Base-by-base conservation (phyloP, 2,113 vertebrate genomes). In the Mustela nigripes region DNA sequence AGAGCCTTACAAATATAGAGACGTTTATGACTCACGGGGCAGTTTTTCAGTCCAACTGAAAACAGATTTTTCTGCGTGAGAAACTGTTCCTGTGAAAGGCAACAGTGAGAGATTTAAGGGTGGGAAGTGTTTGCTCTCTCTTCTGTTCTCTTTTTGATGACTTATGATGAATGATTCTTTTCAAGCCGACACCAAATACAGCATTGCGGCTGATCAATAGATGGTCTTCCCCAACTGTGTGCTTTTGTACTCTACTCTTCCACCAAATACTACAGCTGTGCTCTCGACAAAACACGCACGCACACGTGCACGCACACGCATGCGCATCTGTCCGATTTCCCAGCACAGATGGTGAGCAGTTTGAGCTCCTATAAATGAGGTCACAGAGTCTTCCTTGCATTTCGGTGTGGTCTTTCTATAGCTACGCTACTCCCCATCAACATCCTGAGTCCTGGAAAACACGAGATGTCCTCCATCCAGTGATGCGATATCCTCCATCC, bases 11-110 rank as follows among this genome's bases (percentile, higher is more conserved):
- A 97, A 96, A 96, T 92, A 85, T 10, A 95, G 94, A 96, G 96
- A 97, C n/a, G 8, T 71, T 96, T 74, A 94, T 71, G 84, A 96
- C 95, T 89, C 97, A 94, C 58, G 94, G 90, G 95, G 84, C 90
- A 96, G 81, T 60, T 92, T 95, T 94, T 94, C 96, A 85, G 92
- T 65, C 95, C 97, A 96, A 96, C 88, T 82, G 92, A 94, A 98
- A 98, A 96, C 97, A 98, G 95, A 94, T 97, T 98, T 98, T 96
- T 94, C 95, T 78, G 80, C 2, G 16, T 96, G 96, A 97, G 97
- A 98, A 96, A 89, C 97, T 78, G 89, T 92, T 95, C 90, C 91
- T 89, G 83, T 39, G 94, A 97, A 93, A 96, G 85, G 79, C 81
- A 86, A 50, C 91, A 91, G 80, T 76, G 69, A 76, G 58, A 93